Conservation (phyloP, 2,888 invertebrate species). For the Torymus auratus region DNA sequence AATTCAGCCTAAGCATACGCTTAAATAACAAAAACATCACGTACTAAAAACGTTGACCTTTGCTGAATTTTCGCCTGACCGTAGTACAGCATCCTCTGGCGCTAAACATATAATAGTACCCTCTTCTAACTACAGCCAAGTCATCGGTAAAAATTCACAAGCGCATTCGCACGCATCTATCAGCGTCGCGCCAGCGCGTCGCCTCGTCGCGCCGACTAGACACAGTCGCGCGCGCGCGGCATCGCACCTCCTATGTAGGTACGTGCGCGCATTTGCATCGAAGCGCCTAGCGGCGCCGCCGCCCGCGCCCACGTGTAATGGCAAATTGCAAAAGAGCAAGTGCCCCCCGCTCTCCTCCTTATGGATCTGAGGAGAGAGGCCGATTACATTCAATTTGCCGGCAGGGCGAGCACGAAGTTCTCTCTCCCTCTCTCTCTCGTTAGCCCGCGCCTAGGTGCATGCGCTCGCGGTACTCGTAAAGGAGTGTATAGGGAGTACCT, state of each 20-base stretch:
- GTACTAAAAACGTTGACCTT: too few relatives aligned
- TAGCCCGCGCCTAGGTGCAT: slow-evolving; percentile 39
- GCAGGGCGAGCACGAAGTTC: slow-evolving; percentile 44
- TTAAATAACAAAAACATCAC: too few relatives aligned
- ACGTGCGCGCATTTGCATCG: slow-evolving; percentile 27
- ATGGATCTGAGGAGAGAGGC: slow-evolving; percentile 20
- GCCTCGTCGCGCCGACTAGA: too few relatives aligned
- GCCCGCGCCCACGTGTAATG: slow-evolving; percentile 53
- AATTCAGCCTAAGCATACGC: too few relatives aligned
- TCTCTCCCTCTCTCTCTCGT: slow-evolving; percentile 53
- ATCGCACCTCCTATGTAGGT: too few relatives aligned
- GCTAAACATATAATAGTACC: background rate
- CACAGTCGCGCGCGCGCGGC: too few relatives aligned
- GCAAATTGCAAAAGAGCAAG: slow-evolving; percentile 54
- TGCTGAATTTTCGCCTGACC: too few relatives aligned
- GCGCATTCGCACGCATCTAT: too few relatives aligned
- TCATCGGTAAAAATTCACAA: too few relatives aligned
- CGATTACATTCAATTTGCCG: slow-evolving; percentile 66
- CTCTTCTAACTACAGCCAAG: background rate
- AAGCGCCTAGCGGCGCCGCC: slow-evolving; percentile 34
- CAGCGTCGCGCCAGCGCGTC: too few relatives aligned
- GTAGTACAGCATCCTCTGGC: too few relatives aligned
- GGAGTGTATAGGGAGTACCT: background rate
- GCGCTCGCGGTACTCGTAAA: background rate
- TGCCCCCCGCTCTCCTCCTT: slow-evolving; percentile 22